Evolutionary conservation across 1,140 invertebrate species (phyloP).

Genomic region (Drosophila ananassae): DNA sequence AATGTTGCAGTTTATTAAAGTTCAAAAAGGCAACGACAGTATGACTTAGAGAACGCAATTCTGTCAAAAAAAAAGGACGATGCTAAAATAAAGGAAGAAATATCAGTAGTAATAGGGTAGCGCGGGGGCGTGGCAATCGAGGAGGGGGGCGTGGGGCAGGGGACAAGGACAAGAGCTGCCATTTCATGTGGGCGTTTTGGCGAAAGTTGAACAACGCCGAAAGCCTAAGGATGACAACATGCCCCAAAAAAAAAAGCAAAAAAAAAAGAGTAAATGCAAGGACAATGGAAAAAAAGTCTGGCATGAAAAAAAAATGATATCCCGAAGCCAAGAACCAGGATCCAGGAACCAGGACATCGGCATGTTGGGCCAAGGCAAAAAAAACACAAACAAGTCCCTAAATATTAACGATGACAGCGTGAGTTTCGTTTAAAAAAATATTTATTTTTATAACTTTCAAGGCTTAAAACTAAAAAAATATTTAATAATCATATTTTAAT

Average conservation of each 20-base stretch:
- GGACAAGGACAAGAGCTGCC: constrained; percentile 40
- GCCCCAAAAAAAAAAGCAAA: constrained; percentile 30
- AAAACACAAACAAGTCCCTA: constrained; percentile 43
- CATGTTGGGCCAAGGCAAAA: constrained; percentile 20
- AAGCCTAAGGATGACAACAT: constrained; percentile 68
- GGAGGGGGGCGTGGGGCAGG: constrained; percentile 13
- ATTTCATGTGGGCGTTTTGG: constrained; percentile 57
- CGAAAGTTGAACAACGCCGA: constrained; percentile 58
- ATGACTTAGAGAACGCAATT: constrained; percentile 51
- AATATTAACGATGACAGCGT: not conserved
- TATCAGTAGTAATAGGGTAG: not conserved
- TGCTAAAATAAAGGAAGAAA: not conserved
- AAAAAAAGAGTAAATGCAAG: constrained; percentile 10
- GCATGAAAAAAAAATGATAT: constrained; percentile 6
- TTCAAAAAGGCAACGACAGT: constrained; percentile 65
- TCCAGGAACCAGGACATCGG: constrained; percentile 39
- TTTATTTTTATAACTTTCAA: not conserved
- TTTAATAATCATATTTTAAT: no score
- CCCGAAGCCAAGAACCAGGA: constrained; percentile 7
- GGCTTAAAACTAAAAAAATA: no score
- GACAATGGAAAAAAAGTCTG: not conserved
- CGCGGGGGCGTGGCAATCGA: not conserved
- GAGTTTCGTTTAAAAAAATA: not conserved
- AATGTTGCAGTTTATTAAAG: constrained; percentile 60
- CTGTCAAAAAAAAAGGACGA: not conserved